Evolutionary conservation across 2,797 vertebrate species (phyloP).

Genomic region (Luscinia luscinia): DNA sequence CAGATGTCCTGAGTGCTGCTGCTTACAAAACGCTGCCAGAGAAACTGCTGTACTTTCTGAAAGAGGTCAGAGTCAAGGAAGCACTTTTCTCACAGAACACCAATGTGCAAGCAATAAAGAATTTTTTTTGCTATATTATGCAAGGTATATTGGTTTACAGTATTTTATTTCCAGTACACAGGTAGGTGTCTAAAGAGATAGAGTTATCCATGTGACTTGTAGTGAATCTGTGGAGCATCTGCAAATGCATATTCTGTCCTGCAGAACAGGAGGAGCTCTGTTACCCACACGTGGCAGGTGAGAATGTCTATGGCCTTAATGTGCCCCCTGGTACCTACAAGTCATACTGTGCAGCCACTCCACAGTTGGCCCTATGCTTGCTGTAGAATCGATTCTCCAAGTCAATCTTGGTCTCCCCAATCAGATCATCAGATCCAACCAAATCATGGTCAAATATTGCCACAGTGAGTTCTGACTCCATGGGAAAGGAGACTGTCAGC

Average conservation of each 20-base stretch:
- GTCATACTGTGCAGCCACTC: constrained; percentile 87
- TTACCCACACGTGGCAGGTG: accelerated
- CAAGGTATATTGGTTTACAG: not conserved
- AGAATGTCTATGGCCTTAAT: accelerated
- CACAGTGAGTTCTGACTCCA: constrained; percentile 87
- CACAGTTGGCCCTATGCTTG: constrained; percentile 88
- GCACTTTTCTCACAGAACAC: not conserved
- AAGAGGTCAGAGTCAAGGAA: not conserved
- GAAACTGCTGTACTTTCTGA: not conserved
- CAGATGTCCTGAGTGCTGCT: not conserved
- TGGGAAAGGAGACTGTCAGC: constrained; percentile 88
- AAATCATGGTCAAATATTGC: constrained; percentile 89
- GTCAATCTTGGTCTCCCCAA: constrained; percentile 90
- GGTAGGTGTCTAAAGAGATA: not conserved
- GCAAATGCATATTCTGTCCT: not conserved
- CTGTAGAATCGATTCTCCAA: constrained; percentile 96
- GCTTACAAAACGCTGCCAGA: not conserved
- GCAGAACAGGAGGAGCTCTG: not conserved
- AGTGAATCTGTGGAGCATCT: not conserved
- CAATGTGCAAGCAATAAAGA: not conserved
- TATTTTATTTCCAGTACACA: not conserved
- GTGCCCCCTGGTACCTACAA: constrained; percentile 73
- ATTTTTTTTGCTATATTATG: not conserved
- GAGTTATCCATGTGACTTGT: not conserved
- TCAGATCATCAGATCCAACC: constrained; percentile 89